Evolutionary conservation across 2,888 invertebrate species (phyloP).

Genomic region (Clostera curtula): DNA sequence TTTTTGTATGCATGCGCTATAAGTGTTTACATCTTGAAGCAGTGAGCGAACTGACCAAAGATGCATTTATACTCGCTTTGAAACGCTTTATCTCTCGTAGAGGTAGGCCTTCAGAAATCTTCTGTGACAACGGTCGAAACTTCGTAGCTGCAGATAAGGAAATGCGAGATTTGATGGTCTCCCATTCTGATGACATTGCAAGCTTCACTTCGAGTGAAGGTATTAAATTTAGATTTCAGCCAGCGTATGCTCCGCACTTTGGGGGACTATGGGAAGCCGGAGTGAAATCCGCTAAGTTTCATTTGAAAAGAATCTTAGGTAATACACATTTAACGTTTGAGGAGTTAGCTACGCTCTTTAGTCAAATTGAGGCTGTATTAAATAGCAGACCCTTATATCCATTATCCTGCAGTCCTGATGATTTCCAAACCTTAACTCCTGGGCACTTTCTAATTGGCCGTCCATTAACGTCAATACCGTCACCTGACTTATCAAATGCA

Average conservation of each 20-base stretch:
- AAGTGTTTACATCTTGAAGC: too few species aligned
- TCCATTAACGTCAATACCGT: background rate
- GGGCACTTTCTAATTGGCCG: background rate
- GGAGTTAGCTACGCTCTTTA: background rate
- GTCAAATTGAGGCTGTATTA: background rate
- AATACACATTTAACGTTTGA: background rate
- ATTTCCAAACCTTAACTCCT: background rate
- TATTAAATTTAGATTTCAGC: conserved; percentile 1
- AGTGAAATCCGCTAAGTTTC: too few species aligned
- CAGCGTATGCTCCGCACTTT: conserved; percentile 2
- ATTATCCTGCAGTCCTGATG: background rate
- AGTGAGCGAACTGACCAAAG: too few species aligned
- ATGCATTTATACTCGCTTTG: too few species aligned
- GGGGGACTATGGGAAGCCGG: conserved; percentile 1
- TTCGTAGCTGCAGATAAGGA: too few species aligned
- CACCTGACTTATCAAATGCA: too few species aligned
- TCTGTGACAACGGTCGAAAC: too few species aligned
- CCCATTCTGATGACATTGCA: conserved; percentile 1
- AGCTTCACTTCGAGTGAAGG: conserved; percentile 1
- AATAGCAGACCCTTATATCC: background rate
- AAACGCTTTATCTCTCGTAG: too few species aligned
- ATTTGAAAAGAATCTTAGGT: conserved; percentile 1
- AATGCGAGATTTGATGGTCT: too few species aligned
- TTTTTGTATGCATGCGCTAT: too few species aligned
- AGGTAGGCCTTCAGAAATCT: too few species aligned